Percentiles rank a stretch among this genome's conserved stretches.
Evolutionary conservation across 2,888 invertebrate genomes (phyloP).

Genomic region (Pandemis corylana): DNA sequence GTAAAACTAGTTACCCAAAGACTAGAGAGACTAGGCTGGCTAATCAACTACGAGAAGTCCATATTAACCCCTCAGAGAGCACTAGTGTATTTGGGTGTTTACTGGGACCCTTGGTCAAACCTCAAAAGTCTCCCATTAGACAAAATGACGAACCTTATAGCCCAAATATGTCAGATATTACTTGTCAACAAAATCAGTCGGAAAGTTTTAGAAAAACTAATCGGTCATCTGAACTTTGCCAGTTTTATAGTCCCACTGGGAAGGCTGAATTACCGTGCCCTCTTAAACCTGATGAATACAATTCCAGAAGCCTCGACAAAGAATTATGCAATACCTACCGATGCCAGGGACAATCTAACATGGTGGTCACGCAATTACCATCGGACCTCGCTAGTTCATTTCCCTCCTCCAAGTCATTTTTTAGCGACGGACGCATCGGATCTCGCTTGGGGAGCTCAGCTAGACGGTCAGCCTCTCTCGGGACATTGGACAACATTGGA

Average conservation of each 20-base stretch:
- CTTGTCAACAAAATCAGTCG: neutral
- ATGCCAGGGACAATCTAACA: neutral
- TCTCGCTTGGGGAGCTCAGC: constrained; percentile 7
- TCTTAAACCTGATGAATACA: neutral
- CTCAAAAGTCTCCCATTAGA: constrained; percentile 5
- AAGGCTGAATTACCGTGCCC: neutral
- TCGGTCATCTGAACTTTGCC: neutral
- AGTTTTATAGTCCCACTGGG: constrained; percentile 1
- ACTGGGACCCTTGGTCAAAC: constrained; percentile 7
- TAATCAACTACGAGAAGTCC: constrained; percentile 44
- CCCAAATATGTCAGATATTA: neutral
- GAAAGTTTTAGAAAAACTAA: neutral
- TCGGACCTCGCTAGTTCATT: neutral
- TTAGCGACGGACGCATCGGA: constrained; percentile 17
- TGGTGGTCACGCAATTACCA: neutral
- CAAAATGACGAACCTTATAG: neutral
- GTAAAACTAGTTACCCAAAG: constrained; percentile 15
- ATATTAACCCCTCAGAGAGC: constrained; percentile 27
- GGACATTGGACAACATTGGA: neutral
- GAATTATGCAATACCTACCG: neutral
- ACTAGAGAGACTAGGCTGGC: constrained; percentile 42
- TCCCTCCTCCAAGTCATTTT: neutral
- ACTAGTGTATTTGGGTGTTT: neutral
- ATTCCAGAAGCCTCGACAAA: neutral
- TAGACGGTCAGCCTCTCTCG: neutral